Conservation (phyloP, 2,113 vertebrate species). For the Ophiodon elongatus region DNA sequence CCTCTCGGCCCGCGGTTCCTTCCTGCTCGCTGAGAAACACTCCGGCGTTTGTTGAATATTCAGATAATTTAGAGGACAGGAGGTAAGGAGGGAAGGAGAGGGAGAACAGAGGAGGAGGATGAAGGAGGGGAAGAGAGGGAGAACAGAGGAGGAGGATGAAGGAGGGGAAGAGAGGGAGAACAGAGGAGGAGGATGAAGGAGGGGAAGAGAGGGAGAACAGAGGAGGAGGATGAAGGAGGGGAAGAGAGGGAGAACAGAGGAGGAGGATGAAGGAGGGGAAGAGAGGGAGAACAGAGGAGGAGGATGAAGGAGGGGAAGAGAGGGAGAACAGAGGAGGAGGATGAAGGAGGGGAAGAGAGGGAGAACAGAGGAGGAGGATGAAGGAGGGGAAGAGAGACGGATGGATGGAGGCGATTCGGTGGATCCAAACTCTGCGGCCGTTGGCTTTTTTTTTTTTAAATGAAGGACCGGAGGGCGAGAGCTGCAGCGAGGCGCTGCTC, state of each 20-base stretch:
- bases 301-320: not conserved
- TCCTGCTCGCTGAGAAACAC: conserved; percentile 44
- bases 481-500: conserved; percentile 80
- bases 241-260: not conserved
- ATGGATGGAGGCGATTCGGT: conserved; percentile 55
- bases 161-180: too few species aligned
- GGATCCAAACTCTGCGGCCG: conserved; percentile 72
- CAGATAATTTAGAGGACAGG: conserved; percentile 35
- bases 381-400: not conserved
- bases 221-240: not conserved
- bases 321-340: not conserved
- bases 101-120: too few species aligned
- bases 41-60: conserved; percentile 57
- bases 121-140: too few species aligned
- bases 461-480: conserved; percentile 63
- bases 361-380: not conserved
- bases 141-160: too few species aligned
- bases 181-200: too few species aligned
- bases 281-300: too few species aligned
- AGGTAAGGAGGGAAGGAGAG: not conserved
- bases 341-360: not conserved
- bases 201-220: not conserved
- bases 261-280: not conserved
- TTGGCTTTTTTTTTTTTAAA: conserved; percentile 67
- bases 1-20: conserved; percentile 44